These are phyloP conservation scores for Nephila pilipes DNA, from an alignment of 1,140 invertebrate species.

Conservation along the genomic window DNA sequence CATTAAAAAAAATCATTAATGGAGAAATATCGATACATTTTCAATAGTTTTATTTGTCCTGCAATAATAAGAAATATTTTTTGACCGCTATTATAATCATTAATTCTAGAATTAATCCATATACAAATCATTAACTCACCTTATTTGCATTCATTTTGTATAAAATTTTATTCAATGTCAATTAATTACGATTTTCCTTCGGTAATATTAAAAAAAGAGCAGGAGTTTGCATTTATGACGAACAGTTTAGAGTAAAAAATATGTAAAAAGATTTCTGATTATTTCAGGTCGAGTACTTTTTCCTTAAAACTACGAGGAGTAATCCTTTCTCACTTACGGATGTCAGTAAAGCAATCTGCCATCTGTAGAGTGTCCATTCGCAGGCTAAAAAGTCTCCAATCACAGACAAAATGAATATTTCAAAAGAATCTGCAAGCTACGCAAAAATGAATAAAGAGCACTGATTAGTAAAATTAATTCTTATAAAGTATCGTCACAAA, in stretches of 20 bases:
- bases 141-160: too few relatives aligned
- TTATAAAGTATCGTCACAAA: too few relatives aligned
- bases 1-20: too few relatives aligned
- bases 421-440: constrained; percentile 60
- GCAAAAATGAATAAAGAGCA: background rate
- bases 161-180: too few relatives aligned
- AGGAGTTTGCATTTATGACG: background rate
- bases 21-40: too few relatives aligned
- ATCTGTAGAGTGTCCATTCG: constrained; percentile 61
- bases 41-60: too few relatives aligned
- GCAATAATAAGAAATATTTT: too few relatives aligned
- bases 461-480: too few relatives aligned
- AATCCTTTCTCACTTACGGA: constrained; percentile 15
- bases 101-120: too few relatives aligned
- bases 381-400: constrained; percentile 66
- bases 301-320: background rate
- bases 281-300: background rate
- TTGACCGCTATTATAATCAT: too few relatives aligned
- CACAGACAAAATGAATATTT: constrained; percentile 72
- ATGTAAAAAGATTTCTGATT: background rate
- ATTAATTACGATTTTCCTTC: background rate
- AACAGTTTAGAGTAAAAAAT: background rate
- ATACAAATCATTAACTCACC: too few relatives aligned
- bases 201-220: background rate
- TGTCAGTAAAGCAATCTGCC: constrained; percentile 57